Conservation (phyloP, 2,888 invertebrate species). For the Agelastica alni region DNA sequence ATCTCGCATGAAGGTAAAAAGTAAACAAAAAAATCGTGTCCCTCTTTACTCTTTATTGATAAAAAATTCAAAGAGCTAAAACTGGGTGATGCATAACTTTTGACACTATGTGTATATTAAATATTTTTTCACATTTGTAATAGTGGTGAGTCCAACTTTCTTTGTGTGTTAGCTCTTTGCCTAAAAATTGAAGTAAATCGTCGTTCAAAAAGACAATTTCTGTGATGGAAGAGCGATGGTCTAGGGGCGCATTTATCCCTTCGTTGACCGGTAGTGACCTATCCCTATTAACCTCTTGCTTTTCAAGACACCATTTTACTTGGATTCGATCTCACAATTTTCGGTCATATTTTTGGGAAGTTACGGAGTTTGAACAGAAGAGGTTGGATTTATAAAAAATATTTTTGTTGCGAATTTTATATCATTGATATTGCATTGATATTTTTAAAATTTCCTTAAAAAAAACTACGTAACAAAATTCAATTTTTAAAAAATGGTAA, state of each 20-base stretch:
- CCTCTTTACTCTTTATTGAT: neutral
- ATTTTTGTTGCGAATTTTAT: too few species aligned
- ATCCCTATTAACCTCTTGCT: constrained; percentile 43
- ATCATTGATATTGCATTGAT: too few species aligned
- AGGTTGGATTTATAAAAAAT: neutral
- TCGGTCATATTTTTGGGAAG: neutral
- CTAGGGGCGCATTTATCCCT: constrained; percentile 46
- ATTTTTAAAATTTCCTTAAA: too few species aligned
- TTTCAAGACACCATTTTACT: constrained; percentile 1
- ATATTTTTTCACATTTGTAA: too few species aligned
- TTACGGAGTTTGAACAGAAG: constrained; percentile 8
- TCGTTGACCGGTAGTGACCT: constrained; percentile 45
- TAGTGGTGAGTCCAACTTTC: too few species aligned
- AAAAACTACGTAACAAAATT: too few species aligned
- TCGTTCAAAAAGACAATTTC: constrained; percentile 8
- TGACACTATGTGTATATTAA: too few species aligned
- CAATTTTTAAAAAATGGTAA: too few species aligned
- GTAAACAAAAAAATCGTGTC: neutral
- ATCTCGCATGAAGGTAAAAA: too few species aligned
- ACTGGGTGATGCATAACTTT: too few species aligned
- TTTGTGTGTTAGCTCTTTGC: neutral
- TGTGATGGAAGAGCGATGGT: constrained; percentile 26
- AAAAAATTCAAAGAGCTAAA: too few species aligned
- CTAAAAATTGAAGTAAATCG: neutral
- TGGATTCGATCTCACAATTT: constrained; percentile 8